Evolutionary conservation across 1,140 invertebrate genomes (phyloP).

Genomic region (Caenorhabditis inopinata): DNA sequence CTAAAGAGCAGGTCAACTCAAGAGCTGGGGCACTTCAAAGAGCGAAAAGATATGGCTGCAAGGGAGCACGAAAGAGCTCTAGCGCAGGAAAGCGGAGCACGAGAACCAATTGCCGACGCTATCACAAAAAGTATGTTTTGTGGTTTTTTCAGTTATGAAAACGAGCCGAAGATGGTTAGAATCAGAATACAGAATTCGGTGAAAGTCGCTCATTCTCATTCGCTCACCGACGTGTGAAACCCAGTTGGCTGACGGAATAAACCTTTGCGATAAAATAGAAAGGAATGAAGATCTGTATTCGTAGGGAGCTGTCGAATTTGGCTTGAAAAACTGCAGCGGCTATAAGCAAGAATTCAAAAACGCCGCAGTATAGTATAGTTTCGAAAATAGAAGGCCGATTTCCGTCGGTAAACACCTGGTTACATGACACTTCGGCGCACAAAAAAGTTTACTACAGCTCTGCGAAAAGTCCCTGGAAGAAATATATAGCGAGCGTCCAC

Average conservation of each 20-base stretch:
- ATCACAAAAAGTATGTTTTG: background rate
- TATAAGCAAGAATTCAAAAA: too few species aligned
- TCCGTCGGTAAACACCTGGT: background rate
- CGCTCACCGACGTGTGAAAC: too few species aligned
- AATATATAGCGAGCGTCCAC: slow-evolving; percentile 5
- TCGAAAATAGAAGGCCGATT: background rate
- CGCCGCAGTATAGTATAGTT: too few species aligned
- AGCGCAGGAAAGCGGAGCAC: background rate
- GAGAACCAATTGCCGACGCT: background rate
- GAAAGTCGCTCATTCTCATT: too few species aligned
- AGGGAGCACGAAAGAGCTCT: background rate
- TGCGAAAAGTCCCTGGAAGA: background rate
- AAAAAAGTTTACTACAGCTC: background rate
- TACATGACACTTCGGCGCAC: background rate
- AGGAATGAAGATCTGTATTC: too few species aligned
- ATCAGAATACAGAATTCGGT: too few species aligned
- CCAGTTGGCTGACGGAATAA: too few species aligned
- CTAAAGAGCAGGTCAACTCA: background rate
- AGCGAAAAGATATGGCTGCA: background rate
- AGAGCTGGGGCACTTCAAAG: background rate
- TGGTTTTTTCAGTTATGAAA: too few species aligned
- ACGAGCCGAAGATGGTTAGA: too few species aligned
- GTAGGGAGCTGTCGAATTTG: too few species aligned
- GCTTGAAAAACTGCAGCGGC: too few species aligned
- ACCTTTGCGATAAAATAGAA: too few species aligned